phyloP scores from a whole-genome alignment of 2,797 vertebrate species.

The Ispidina picta region DNA sequence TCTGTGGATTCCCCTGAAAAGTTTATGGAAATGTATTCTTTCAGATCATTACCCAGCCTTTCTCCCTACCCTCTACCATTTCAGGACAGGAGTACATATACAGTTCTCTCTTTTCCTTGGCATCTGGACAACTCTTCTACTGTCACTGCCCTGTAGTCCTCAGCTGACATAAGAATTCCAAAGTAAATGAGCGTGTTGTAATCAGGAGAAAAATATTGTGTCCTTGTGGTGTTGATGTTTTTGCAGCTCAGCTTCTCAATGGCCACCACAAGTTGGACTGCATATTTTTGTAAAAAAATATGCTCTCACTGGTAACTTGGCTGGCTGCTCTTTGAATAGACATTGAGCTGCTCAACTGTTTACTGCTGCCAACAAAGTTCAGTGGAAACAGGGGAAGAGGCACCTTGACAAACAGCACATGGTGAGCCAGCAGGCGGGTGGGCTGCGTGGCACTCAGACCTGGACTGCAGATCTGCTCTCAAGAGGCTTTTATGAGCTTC shows the following conservation, averaged over 20 bases:
- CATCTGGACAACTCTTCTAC: constrained; percentile 76
- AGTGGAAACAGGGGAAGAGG: constrained; percentile 49
- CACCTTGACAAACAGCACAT: neutral
- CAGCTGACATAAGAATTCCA: constrained; percentile 78
- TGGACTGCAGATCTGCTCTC: constrained; percentile 30
- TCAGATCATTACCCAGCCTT: constrained; percentile 31
- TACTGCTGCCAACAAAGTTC: constrained; percentile 59
- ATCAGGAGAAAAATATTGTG: constrained; percentile 82
- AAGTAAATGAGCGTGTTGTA: constrained; percentile 82
- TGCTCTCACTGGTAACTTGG: constrained; percentile 58
- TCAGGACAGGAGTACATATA: constrained; percentile 73
- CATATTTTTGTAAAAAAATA: constrained; percentile 78
- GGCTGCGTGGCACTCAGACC: neutral
- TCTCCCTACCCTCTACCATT: constrained; percentile 68
- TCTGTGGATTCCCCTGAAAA: neutral
- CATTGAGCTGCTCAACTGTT: constrained; percentile 67
- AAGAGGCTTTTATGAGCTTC: constrained; percentile 6
- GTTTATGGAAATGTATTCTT: constrained; percentile 58
- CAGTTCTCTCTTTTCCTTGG: constrained; percentile 81
- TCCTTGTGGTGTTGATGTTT: constrained; percentile 81
- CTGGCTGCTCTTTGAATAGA: constrained; percentile 60
- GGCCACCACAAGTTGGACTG: constrained; percentile 68
- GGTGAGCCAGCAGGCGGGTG: neutral
- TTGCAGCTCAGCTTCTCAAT: constrained; percentile 74
- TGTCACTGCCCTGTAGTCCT: constrained; percentile 79